Evolutionary conservation across 1,140 invertebrate species (phyloP), one percentile per base, ranked within the genome.

Genomic region (Pogonognathellus flavescens): DNA sequence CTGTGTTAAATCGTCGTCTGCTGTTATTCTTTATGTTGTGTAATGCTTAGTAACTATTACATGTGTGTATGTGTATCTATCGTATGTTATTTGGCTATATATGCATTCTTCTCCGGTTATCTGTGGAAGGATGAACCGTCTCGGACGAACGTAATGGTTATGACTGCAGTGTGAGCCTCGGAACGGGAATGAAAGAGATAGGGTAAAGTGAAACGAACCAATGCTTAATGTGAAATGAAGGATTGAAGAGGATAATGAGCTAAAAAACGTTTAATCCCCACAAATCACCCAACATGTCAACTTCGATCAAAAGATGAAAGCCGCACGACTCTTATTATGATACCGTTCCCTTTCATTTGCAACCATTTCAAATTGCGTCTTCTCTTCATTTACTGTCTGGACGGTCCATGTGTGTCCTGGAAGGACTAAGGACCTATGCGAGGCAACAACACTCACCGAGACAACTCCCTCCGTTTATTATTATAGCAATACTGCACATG

Each of bases 241-340:
- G 53, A 57, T 57, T 57, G 53, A 57, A 57, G 53, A 57, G 53
- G 53, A 57, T 57, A 57, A 57, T 57, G 53, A 57, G 53, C 53
- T 57, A 57, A 57, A 57, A 57, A 57, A 57, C 53, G 53, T 57
- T 57, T 57, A 57, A 57, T 57, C 53, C 53, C 53, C 53, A 57
- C 53, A 57, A 57, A 57, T 57, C 53, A 57, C 53, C 53, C 53
- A 57, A 57, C 53, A 14, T 57, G 53, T 57, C 53, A 57, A 57
- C 53, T 57, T 57, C 53, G 53, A 57, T 57, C 53, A 57, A 57
- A 57, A 57, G 53, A 57, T 57, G 53, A 57, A 57, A 57, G 53
- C 53, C 53, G 53, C 53, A 57, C 53, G 53, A 57, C 53, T 57
- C 53, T 57, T 57, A 57, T 57, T 57, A 57, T 57, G n/a, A 14